Evolutionary conservation across 1,140 invertebrate species (phyloP).

Genomic region (Hyposmocoma kahamanoa): DNA sequence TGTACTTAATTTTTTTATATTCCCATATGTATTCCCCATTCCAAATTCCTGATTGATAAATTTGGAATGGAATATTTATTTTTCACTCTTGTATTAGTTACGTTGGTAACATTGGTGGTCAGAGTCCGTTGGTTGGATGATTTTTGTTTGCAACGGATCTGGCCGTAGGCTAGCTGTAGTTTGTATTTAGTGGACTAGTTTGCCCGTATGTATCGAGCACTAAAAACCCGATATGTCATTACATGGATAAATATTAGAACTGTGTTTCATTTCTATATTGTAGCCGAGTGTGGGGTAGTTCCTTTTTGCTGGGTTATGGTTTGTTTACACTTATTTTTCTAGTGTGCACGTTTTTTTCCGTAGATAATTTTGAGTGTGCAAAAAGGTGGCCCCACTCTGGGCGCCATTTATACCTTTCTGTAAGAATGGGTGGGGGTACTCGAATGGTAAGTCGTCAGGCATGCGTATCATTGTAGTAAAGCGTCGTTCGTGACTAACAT

Average conservation of each 20-base stretch:
- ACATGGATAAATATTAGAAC: constrained; percentile 68
- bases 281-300: constrained; percentile 31
- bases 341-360: constrained; percentile 42
- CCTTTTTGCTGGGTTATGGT: constrained; percentile 45
- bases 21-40: no score
- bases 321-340: constrained; percentile 28
- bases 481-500: constrained; percentile 17
- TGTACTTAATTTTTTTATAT: no score
- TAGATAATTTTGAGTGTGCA: constrained; percentile 17
- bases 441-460: constrained; percentile 21
- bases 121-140: constrained; percentile 17
- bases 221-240: constrained; percentile 60
- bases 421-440: constrained; percentile 7
- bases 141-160: constrained; percentile 13
- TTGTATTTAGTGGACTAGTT: constrained; percentile 21
- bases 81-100: constrained; percentile 49
- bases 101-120: constrained; percentile 31
- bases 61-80: constrained; percentile 29
- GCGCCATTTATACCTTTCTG: constrained; percentile 15
- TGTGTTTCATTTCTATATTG: constrained; percentile 68
- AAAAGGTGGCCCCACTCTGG: constrained; percentile 16
- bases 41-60: no score
- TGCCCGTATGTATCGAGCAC: constrained; percentile 58
- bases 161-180: constrained; percentile 42
- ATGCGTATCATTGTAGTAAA: constrained; percentile 15